Base-by-base conservation (phyloP, 2,888 invertebrate genomes). In the Sarcophaga caerulescens region DNA sequence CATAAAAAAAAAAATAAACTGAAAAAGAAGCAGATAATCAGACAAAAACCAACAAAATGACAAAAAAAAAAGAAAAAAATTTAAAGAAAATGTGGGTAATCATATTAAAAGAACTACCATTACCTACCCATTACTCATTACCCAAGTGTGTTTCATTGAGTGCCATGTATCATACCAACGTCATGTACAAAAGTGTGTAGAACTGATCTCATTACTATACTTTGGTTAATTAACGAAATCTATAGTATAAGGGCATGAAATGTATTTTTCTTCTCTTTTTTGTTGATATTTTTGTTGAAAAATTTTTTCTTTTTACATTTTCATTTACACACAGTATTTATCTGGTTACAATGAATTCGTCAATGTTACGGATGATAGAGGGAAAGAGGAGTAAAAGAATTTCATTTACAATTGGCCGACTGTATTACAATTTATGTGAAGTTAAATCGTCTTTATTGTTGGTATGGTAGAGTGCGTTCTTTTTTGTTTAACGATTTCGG, bases 211-310 rank as follows among this genome's bases (percentile, higher is more conserved):
- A 80, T 84, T 80, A 80, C 8, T 35, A 35, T 35, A 35, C 65
- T 59, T 59, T 71, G n/a, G 35, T 11, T 75, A 80, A 83, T 83
- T 83, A 78, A 78, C 66, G 66, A 82, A 35, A 75, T 75, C 70
- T 75, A 75, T 65, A n/a, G n/a, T 75, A 75, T 59, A 79, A 79
- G 59, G 79, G n/a, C 75, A 80, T 75, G 79, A 79, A 65, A 75
- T 5, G 45, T 69, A 69, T 69, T 21, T 47, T 69, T 47, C n/a
- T 66, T 66, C 17, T 3, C 10, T 57, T n/a, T 57, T 14, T 57
- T 52, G n/a, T n/a, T n/a, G n/a, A n/a, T 25, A 25, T 25, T 35
- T 35, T 35, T 35, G 35, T 35, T 6, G 35, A 35, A 35, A 35
- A 35, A 0, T 35, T 35, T 35, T 10, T 35, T 35, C 35, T 8